A percentile compares a stretch with the other conserved stretches of the same genome.
Conservation (phyloP, 2,888 invertebrate genomes). For the Drosophila cracens region DNA sequence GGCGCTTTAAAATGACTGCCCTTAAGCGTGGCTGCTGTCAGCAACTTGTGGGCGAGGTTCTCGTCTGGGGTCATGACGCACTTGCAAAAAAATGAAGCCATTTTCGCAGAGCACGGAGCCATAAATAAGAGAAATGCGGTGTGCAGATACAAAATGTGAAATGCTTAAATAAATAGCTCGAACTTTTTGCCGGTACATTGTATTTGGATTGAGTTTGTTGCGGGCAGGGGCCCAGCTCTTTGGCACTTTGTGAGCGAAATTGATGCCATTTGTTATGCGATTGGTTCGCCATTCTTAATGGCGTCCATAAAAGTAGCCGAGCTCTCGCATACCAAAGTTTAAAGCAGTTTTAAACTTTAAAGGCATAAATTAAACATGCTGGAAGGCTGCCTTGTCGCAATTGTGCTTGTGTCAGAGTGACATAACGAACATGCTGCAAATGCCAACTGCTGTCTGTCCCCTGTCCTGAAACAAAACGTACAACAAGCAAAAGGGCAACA, state of each 20-base stretch:
- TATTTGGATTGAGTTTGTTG: constrained; percentile 67
- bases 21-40: constrained; percentile 66
- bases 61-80: constrained; percentile 9
- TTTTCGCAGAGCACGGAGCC: constrained; percentile 49
- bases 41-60: constrained; percentile 43
- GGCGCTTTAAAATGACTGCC: constrained; percentile 62
- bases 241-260: constrained; percentile 63
- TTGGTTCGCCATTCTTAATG: constrained; percentile 63
- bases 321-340: constrained; percentile 54
- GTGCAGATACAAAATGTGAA: constrained; percentile 77
- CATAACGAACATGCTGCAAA: constrained; percentile 64
- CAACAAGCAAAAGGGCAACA: constrained; percentile 25
- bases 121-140: constrained; percentile 76
- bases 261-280: constrained; percentile 79
- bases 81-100: constrained; percentile 59
- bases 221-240: constrained; percentile 23
- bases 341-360: constrained; percentile 62
- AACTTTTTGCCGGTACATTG: constrained; percentile 66
- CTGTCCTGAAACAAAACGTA: constrained; percentile 33
- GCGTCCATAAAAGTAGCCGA: constrained; percentile 63
- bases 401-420: constrained; percentile 33
- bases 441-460: constrained; percentile 63
- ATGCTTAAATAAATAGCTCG: constrained; percentile 74
- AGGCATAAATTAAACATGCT: constrained; percentile 68
- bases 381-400: constrained; percentile 17